A percentile compares a stretch with the other conserved stretches of the same genome.
Evolutionary conservation across 2,888 invertebrate genomes (phyloP).

Genomic region (Steinernema carpocapsae): DNA sequence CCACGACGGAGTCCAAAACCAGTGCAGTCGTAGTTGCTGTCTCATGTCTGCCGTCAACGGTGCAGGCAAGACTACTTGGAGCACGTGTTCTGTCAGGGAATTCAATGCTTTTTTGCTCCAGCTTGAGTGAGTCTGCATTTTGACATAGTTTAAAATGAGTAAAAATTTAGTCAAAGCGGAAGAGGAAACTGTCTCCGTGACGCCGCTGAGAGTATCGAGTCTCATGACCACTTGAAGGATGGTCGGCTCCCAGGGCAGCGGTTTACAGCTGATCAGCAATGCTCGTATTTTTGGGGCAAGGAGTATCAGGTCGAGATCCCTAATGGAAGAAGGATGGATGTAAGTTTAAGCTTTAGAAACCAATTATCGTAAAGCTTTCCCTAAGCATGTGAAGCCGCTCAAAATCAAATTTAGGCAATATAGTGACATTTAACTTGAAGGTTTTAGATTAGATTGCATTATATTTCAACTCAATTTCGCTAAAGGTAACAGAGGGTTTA

Average conservation of each 20-base stretch:
- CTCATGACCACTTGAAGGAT: conserved; percentile 62
- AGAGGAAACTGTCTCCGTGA: conserved; percentile 66
- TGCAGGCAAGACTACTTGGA: conserved; percentile 69
- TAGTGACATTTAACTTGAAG: too few species aligned
- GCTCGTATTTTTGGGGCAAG: conserved; percentile 69
- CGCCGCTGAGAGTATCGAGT: conserved; percentile 53
- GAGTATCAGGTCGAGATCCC: conserved; percentile 67
- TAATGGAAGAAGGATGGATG: conserved; percentile 60
- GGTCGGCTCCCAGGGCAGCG: conserved; percentile 66
- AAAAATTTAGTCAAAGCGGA: conserved; percentile 60
- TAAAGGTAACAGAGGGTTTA: too few species aligned
- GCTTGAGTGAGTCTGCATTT: conserved; percentile 60
- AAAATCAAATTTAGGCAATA: too few species aligned
- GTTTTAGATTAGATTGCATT: too few species aligned
- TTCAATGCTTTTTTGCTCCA: conserved; percentile 67
- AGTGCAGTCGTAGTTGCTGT: conserved; percentile 65
- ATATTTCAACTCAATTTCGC: too few species aligned
- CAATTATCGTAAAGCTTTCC: too few species aligned
- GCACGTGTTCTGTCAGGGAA: conserved; percentile 65
- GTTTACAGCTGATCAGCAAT: conserved; percentile 68
- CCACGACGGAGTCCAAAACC: conserved; percentile 69
- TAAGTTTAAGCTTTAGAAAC: too few species aligned
- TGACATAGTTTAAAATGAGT: background rate
- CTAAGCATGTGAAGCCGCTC: too few species aligned
- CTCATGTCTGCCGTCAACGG: conserved; percentile 69